Evolutionary conservation across 2,113 vertebrate species (phyloP).

Genomic region (Euleptes europaea): DNA sequence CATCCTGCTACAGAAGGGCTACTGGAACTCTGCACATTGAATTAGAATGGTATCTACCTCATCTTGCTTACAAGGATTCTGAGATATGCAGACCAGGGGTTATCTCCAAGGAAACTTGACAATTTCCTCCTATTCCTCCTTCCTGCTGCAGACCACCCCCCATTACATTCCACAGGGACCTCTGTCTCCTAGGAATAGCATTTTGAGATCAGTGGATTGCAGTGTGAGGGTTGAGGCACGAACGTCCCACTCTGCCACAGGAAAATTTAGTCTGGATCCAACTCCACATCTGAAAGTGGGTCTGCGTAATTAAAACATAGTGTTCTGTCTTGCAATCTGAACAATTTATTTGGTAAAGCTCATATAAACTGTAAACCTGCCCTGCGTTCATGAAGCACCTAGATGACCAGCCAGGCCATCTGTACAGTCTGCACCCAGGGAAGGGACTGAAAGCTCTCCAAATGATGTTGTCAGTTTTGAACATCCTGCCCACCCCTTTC

Average conservation of each 20-base stretch:
- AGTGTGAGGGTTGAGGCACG: too few relatives aligned
- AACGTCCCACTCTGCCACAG: too few relatives aligned
- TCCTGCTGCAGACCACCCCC: too few relatives aligned
- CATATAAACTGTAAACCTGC: not conserved
- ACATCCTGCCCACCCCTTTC: too few relatives aligned
- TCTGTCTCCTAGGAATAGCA: too few relatives aligned
- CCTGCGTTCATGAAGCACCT: not conserved
- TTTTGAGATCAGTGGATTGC: too few relatives aligned
- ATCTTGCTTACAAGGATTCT: not conserved
- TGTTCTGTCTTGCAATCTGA: not conserved
- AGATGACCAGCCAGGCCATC: not conserved
- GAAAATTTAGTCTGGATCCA: too few relatives aligned
- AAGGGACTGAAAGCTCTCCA: too few relatives aligned
- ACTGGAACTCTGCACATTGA: not conserved
- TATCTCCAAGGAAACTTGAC: too few relatives aligned
- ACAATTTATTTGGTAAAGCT: not conserved
- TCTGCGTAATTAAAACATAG: not conserved
- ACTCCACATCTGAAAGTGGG: not conserved
- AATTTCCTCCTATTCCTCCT: too few relatives aligned
- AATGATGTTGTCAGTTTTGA: too few relatives aligned
- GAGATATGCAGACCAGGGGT: not conserved
- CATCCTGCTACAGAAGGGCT: not conserved
- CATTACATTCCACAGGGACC: too few relatives aligned
- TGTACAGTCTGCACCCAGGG: not conserved
- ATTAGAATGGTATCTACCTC: not conserved